A percentile compares a stretch with the other conserved stretches of the same genome.
Conservation (phyloP, 2,888 invertebrate genomes). For the Drymonia ruficornis region DNA sequence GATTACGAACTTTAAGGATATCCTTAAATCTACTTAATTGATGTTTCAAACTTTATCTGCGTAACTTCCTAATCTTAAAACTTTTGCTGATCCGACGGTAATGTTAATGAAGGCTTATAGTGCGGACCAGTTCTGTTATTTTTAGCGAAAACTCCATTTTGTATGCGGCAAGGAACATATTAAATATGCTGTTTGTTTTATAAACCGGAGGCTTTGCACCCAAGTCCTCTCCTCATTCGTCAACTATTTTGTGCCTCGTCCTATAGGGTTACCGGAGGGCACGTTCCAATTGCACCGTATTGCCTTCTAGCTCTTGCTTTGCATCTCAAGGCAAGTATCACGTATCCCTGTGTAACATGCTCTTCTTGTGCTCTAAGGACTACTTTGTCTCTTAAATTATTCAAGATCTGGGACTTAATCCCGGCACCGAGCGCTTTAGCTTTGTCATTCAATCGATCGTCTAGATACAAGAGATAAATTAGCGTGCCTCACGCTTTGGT, state of each 20-base stretch:
- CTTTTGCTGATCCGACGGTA: slow-evolving; percentile 9
- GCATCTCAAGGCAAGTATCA: slow-evolving; percentile 1
- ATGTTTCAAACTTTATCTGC: slow-evolving; percentile 9
- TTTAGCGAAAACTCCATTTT: neutral
- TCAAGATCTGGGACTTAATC: slow-evolving; percentile 11
- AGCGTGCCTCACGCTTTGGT: neutral
- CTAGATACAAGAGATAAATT: slow-evolving; percentile 10
- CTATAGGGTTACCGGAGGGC: slow-evolving; percentile 2
- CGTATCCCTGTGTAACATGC: neutral
- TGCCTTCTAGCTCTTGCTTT: neutral
- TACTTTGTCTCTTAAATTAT: neutral
- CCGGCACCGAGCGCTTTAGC: slow-evolving; percentile 8
- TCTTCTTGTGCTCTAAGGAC: neutral
- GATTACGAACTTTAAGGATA: slow-evolving; percentile 10
- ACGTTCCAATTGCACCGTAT: slow-evolving; percentile 2
- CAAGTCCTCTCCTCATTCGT: slow-evolving; percentile 26
- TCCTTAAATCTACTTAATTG: neutral
- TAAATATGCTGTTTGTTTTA: slow-evolving; percentile 38
- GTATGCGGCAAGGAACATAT: slow-evolving; percentile 14
- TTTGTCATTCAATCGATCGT: slow-evolving; percentile 19
- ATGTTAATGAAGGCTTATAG: slow-evolving; percentile 20
- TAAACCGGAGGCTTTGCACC: slow-evolving; percentile 23
- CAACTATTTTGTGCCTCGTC: slow-evolving; percentile 13
- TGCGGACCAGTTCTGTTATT: slow-evolving; percentile 1
- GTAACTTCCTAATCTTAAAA: slow-evolving; percentile 18